Evolutionary conservation across 2,888 invertebrate genomes (phyloP), one percentile per base, ranked within the genome.

Genomic region (Nomada ferruginata): DNA sequence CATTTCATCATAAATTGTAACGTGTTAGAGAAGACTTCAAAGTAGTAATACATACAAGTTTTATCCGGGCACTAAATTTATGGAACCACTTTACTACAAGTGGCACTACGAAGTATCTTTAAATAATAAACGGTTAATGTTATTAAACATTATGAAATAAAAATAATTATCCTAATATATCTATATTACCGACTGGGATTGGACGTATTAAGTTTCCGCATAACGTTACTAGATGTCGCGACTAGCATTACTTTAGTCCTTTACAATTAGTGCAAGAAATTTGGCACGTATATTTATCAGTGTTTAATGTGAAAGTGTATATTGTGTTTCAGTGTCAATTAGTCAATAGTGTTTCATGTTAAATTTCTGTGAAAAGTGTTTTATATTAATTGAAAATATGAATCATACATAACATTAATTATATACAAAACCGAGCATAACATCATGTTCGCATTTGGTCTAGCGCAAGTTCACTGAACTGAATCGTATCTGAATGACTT

Each of bases 221-320:
- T 13, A 9, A 9, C 23, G 11, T 13, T 50, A 15, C 2, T 0
- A 76, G 81, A 18, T 42, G 69, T 71, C 64, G 53, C 11, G 76
- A 63, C 60, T n/a, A 29, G 42, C 55, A 73, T 76, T 52, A 11
- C 76, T 82, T 69, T 0, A 29, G 66, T 23, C 26, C 15, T 44
- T 36, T 36, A 36, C 36, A 36, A 36, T 36, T 26, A 70, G 26
- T 52, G n/a, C 36, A 36, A 36, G 36, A 36, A 53, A 71, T 52
- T 63, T 63, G 29, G 10, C 29, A 47, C 10, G 18, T 13, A 60
- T 29, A 10, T 20, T 9, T 36, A 29, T 55, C 18, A 13, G 15
- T 47, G 4, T 50, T 60, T 11, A 44, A 53, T 77, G 59, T 44
- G 23, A 61, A 71, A 36, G 23, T 44, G 66, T 55, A 44, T 13